Conservation (phyloP, 2,113 vertebrate species). For the Nothoprocta perdicaria region DNA sequence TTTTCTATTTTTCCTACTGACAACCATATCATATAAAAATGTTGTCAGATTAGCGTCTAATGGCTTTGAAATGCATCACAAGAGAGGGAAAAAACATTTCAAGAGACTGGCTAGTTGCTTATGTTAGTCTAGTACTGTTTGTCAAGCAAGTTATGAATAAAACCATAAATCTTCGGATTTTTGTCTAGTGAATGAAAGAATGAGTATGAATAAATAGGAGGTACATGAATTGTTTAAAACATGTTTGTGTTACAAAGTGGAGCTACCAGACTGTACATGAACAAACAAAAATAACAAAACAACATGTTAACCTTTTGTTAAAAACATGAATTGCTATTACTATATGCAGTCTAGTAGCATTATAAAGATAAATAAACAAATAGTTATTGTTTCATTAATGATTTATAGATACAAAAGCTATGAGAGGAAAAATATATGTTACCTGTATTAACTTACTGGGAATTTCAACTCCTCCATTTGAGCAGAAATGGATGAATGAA, state of each 20-base stretch:
- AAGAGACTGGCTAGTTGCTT: neutral
- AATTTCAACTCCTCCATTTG: neutral
- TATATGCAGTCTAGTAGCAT: neutral
- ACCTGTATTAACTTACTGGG: neutral
- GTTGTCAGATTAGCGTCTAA: conserved; percentile 30
- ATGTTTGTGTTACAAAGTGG: neutral
- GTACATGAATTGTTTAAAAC: neutral
- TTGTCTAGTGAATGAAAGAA: neutral
- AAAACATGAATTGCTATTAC: neutral
- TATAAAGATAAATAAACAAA: neutral
- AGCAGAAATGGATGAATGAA: neutral
- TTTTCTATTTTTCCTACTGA: conserved; percentile 6
- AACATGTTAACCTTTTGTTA: neutral
- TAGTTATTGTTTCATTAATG: neutral
- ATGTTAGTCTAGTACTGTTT: neutral
- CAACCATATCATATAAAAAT: conserved; percentile 32
- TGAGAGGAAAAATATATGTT: neutral
- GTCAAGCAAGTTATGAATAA: neutral
- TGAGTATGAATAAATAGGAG: neutral
- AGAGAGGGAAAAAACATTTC: neutral
- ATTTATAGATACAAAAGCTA: neutral
- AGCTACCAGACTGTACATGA: neutral
- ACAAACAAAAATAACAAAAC: neutral
- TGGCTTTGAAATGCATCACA: conserved; percentile 31
- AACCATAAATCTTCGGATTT: neutral